Evolutionary conservation across 2,888 invertebrate species (phyloP).

Genomic region (Lasioglossum oenotherae): DNA sequence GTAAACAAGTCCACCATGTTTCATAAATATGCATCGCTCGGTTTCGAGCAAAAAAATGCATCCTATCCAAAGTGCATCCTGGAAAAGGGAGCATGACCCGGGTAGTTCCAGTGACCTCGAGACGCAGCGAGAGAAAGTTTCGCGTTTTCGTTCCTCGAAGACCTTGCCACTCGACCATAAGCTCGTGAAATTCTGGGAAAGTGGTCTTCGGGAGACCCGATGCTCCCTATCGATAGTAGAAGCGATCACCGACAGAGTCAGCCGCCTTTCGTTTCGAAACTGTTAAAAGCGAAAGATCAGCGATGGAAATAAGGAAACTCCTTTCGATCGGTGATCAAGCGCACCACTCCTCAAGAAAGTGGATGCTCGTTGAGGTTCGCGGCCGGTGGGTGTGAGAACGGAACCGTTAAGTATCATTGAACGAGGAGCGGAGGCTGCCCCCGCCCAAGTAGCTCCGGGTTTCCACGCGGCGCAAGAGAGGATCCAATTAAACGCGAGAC

Average conservation of each 20-base stretch:
- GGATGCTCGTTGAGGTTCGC: slow-evolving; percentile 32
- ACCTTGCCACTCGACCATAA: neutral
- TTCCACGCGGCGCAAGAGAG: slow-evolving; percentile 22
- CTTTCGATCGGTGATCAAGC: slow-evolving; percentile 50
- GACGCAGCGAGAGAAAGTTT: neutral
- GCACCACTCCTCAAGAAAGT: slow-evolving; percentile 57
- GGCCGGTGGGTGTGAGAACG: slow-evolving; percentile 70
- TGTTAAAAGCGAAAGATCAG: neutral
- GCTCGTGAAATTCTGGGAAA: slow-evolving; percentile 17
- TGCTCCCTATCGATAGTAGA: neutral
- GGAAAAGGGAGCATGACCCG: neutral
- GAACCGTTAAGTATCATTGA: slow-evolving; percentile 66
- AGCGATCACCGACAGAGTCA: neutral
- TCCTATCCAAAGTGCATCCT: neutral
- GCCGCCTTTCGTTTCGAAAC: slow-evolving; percentile 13
- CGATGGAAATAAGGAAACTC: slow-evolving; percentile 58
- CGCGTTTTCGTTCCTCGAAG: neutral
- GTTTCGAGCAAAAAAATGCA: neutral
- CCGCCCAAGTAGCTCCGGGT: slow-evolving; percentile 32
- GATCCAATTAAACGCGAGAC: slow-evolving; percentile 52
- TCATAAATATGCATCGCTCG: neutral
- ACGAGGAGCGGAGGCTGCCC: slow-evolving; percentile 43
- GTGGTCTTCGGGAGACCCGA: neutral
- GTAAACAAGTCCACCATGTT: neutral
- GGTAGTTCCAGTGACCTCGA: neutral